Evolutionary conservation across 2,113 vertebrate species (phyloP), one percentile per base, ranked within the genome.

Genomic region (Mirza zaza): DNA sequence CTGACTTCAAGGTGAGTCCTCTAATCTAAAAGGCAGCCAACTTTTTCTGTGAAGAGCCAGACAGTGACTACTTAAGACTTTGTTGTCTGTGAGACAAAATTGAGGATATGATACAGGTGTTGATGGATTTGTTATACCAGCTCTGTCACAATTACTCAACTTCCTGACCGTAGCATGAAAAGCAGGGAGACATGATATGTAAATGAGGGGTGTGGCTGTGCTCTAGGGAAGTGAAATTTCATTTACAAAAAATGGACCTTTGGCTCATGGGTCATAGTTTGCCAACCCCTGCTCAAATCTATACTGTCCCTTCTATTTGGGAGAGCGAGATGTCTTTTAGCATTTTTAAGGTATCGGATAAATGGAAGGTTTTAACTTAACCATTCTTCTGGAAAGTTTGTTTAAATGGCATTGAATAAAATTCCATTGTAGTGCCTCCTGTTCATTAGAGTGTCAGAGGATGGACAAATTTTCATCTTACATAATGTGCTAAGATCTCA

Each of bases 161-260:
- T 42, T 45, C 79, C 15, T 42, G 70, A 13, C 14, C 25, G 0
- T 5, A 32, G n/a, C 29, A 23, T 11, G 34, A 85, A 79, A 79
- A 77, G 48, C 6, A 45, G 32, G 18, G 39, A 50, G 0, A 4
- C 0, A 0, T 1, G 8, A 17, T 11, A n/a, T 32, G 17, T 8
- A 68, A 81, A 21, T 2, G 15, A 55, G 32, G 6, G 3, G 27
- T 8, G 4, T 29, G 23, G 1, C 23, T 52, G 6, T 36, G 10
- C 67, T 55, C n/a, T 42, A 10, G 6, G 34, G 63, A 91, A 48
- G 9, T 36, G 63, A 91, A 48, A 29, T 1, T 80, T 83, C 25
- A n/a, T 73, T n/a, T 63, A 39, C 3, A 36, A 36, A 77, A 77
- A 34, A n/a, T 3, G 45, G 15, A 32, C 7, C 2, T 39, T n/a